These are phyloP conservation scores for Ooceraea biroi DNA, from an alignment of 1,140 invertebrate genomes.

Conservation along the genomic window DNA sequence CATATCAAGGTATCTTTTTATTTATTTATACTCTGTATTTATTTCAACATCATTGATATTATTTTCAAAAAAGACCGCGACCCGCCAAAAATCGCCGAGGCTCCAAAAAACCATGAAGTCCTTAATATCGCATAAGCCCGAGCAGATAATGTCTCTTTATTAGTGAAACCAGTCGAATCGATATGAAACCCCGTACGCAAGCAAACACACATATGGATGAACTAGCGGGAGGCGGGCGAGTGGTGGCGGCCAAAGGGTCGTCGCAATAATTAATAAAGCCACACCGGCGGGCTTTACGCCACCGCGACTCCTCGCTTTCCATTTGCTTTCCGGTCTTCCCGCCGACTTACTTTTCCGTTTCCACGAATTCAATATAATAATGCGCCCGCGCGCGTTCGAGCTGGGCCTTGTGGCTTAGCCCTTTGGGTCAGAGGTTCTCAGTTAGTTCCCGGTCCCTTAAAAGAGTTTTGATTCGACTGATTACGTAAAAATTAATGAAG, in stretches of 20 bases:
- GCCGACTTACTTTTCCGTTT: conserved; percentile 76
- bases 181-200: conserved; percentile 45
- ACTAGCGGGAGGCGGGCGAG: conserved; percentile 1
- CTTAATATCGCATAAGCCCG: conserved; percentile 7
- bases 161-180: conserved; percentile 61
- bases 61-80: neutral
- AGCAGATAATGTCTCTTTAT: conserved; percentile 31
- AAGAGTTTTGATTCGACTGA: neutral
- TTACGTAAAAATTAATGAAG: neutral
- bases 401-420: conserved; percentile 64
- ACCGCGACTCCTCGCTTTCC: conserved; percentile 69
- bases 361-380: conserved; percentile 82
- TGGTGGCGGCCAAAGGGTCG: conserved; percentile 56
- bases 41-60: neutral
- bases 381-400: conserved; percentile 28
- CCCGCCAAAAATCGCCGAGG: neutral
- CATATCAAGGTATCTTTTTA: no score
- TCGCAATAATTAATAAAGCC: conserved; percentile 79
- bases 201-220: conserved; percentile 19
- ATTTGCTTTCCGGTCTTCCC: conserved; percentile 67
- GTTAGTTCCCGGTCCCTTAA: neutral
- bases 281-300: conserved; percentile 57
- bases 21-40: no score
- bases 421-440: conserved; percentile 70
- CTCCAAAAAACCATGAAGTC: conserved; percentile 1